These are phyloP conservation scores for Euphonia xanthogaster DNA, from an alignment of 2,797 vertebrate genomes.

Conservation along the genomic window DNA sequence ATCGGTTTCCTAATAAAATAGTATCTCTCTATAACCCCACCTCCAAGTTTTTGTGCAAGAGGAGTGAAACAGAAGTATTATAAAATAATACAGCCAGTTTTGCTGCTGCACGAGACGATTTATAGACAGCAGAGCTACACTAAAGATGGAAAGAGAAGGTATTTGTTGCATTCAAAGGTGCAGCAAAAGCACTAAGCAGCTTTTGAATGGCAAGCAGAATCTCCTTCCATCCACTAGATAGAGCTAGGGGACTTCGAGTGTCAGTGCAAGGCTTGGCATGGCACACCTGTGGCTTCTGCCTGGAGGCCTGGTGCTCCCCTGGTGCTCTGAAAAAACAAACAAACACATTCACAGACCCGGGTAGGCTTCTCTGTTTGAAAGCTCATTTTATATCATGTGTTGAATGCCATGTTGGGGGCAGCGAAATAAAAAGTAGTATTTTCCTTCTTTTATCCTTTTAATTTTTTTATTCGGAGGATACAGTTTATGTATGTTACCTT, in stretches of 20 bases:
- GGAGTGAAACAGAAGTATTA: neutral
- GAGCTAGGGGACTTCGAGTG: conserved; percentile 10
- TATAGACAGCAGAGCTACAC: neutral
- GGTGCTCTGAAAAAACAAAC: neutral
- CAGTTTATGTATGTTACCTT: neutral
- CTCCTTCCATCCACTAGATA: conserved; percentile 37
- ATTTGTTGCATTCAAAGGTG: neutral
- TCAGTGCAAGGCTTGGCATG: rapidly evolving
- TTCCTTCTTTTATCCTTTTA: neutral
- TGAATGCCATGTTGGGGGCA: neutral
- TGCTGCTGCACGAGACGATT: neutral
- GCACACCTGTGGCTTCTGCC: neutral
- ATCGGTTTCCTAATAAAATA: neutral
- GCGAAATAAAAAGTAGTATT: neutral
- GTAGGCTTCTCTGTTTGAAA: neutral
- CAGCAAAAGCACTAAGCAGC: neutral
- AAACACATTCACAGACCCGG: rapidly evolving
- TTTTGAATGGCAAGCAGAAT: rapidly evolving
- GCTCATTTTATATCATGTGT: neutral
- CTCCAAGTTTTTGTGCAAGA: neutral
- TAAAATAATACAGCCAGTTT: neutral
- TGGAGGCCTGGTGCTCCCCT: neutral
- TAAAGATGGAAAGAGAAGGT: neutral
- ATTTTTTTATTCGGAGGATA: neutral
- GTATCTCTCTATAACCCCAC: neutral